Evolutionary conservation across 2,797 vertebrate genomes (phyloP), one percentile per base, ranked within the genome.

Genomic region (Paedocypris micromegethes): DNA sequence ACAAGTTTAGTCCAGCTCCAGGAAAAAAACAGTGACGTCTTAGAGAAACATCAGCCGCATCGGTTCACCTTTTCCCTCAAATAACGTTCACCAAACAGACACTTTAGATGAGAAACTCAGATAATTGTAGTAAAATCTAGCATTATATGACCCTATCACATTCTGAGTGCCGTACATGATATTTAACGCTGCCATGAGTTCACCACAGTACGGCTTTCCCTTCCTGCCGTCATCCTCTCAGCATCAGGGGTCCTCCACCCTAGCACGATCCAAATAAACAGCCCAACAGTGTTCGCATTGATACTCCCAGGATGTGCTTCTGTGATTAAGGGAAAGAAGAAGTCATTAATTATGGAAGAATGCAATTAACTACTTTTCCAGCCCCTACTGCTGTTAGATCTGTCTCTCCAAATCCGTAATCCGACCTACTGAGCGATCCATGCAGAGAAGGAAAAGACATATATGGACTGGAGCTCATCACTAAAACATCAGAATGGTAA

Each of bases 321-420:
- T 87, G 85, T 88, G 86, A 90, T 88, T 86, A 86, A 80, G 74
- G 75, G 73, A 66, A 77, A 78, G 81, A 73, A 55, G 52, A 64
- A 81, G 71, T 86, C 79, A 90, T 91, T 81, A 90, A 90, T 90
- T 86, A 91, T 91, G 83, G 75, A 90, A 82, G 84, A 83, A 82
- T 66, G 75, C 68, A 82, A 82, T 88, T 89, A 88, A 87, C 85
- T 84, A 85, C 83, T 86, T 79, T 86, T 80, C 80, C 74, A 71
- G 46, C 66, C 74, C 71, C 81, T 78, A 80, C 81, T 79, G 79
- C 81, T 81, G 79, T 85, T 75, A 85, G 86, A 87, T 87, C 84
- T 82, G 79, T 79, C 82, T 67, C 50, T 64, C 55, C 78, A 62
- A 59, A 68, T 60, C 71, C 76, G 68, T 74, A 62, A 64, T 68